phyloP scores from a whole-genome alignment of 1,140 invertebrate species.

The Megalonaias nervosa region DNA sequence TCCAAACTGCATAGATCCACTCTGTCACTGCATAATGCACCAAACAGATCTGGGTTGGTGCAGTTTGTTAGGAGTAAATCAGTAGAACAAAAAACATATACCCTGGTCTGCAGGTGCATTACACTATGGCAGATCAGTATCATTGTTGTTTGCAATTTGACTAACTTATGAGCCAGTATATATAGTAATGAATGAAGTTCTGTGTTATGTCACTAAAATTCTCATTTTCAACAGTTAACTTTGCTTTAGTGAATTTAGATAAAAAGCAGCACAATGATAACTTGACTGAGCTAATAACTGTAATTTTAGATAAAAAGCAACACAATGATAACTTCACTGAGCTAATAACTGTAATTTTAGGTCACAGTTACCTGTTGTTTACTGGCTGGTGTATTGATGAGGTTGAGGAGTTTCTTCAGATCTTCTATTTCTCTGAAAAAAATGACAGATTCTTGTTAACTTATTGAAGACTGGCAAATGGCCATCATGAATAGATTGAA shows the following conservation, averaged over 20 bases:
- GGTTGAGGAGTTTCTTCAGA: slow-evolving; percentile 18
- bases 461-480: too few relatives aligned
- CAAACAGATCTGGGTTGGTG: too few relatives aligned
- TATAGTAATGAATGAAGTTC: not conserved
- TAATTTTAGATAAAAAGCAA: not conserved
- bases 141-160: too few relatives aligned
- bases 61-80: too few relatives aligned
- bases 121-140: too few relatives aligned
- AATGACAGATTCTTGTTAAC: too few relatives aligned
- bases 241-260: not conserved
- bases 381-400: slow-evolving; percentile 23
- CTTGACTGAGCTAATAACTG: not conserved
- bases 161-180: too few relatives aligned
- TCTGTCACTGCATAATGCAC: too few relatives aligned
- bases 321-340: not conserved
- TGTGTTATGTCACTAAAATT: not conserved
- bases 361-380: slow-evolving; percentile 25
- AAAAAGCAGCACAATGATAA: not conserved
- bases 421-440: slow-evolving; percentile 33
- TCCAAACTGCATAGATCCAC: too few relatives aligned
- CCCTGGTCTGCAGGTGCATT: too few relatives aligned
- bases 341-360: not conserved
- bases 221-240: not conserved
- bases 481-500: too few relatives aligned
- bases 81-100: too few relatives aligned